These are phyloP conservation scores for Camponotus vicinus DNA, from an alignment of 1,140 invertebrate species.

Conservation along the genomic window DNA sequence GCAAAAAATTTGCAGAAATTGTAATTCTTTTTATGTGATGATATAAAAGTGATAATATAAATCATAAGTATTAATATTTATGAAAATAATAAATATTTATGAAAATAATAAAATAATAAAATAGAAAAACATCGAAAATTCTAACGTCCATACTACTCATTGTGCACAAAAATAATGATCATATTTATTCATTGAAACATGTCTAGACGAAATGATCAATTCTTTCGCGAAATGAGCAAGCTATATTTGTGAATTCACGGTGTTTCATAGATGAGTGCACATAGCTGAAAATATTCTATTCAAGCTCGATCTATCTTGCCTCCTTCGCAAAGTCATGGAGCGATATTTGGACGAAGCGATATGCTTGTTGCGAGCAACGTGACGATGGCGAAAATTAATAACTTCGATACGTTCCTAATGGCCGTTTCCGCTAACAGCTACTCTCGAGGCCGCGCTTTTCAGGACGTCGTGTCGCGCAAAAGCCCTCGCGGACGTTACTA, in stretches of 20 bases:
- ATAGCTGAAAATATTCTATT: conserved; percentile 44
- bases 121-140: too few species aligned
- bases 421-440: conserved; percentile 43
- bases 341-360: background rate
- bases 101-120: too few species aligned
- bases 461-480: conserved; percentile 31
- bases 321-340: conserved; percentile 44
- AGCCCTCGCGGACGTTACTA: background rate
- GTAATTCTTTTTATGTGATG: background rate
- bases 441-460: conserved; percentile 55
- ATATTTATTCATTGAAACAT: background rate
- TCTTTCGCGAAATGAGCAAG: conserved; percentile 10
- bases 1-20: background rate
- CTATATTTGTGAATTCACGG: background rate
- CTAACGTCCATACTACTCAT: background rate
- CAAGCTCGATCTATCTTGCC: background rate
- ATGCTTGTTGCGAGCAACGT: background rate
- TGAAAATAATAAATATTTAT: too few species aligned
- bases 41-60: background rate
- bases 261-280: background rate
- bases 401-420: conserved; percentile 40
- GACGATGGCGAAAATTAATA: conserved; percentile 46
- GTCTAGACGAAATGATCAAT: conserved; percentile 24
- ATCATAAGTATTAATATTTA: background rate
- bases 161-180: conserved; percentile 3